Base-by-base conservation (phyloP, 2,888 invertebrate genomes). In the Aethes cnicana region DNA sequence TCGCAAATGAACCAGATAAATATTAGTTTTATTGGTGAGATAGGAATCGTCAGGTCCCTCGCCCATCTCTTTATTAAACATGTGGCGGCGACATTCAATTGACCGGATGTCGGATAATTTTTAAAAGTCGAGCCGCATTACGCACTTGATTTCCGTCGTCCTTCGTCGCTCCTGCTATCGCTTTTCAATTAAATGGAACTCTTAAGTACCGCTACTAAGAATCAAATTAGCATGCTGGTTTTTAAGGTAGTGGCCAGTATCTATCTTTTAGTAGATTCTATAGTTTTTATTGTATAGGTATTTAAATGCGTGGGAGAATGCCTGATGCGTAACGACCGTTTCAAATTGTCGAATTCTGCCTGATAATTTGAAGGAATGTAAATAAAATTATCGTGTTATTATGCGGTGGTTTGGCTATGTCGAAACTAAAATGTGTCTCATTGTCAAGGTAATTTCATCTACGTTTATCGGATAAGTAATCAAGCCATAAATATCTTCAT, bases 91-190 rank as follows among this genome's bases (percentile, higher is more conserved):
- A 59, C 63, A 56, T 56, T 69, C 68, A 70, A 71, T 71, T 73
- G 72, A 70, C 77, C 79, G 77, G 79, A 78, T 74, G 67, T 59
- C 64, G 62, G 60, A 73, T 78, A 82, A 80, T 82, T 74, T 81
- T 83, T 79, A 72, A 77, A 52, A 81, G 72, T 72, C 66, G 63
- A 70, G 77, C 81, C 77, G 85, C 81, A 75, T 81, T 80, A 72
- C 77, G 72, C 79, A 80, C 52, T 77, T 70, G 70, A 74, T 73
- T 80, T 83, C 83, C 83, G 80, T 70, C 70, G 77, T 77, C 78
- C 76, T 78, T 74, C 72, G 62, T 54, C 56, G 9, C 32, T 52
- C 44, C 52, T 52, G 26, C 32, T 39, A 7, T 2, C 5, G 9
- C 30, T 25, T 52, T 39, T 14, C 20, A 18, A 37, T 17, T 30